phyloP scores from a whole-genome alignment of 2,888 invertebrate genomes.

The Amphiduros pacificus region DNA sequence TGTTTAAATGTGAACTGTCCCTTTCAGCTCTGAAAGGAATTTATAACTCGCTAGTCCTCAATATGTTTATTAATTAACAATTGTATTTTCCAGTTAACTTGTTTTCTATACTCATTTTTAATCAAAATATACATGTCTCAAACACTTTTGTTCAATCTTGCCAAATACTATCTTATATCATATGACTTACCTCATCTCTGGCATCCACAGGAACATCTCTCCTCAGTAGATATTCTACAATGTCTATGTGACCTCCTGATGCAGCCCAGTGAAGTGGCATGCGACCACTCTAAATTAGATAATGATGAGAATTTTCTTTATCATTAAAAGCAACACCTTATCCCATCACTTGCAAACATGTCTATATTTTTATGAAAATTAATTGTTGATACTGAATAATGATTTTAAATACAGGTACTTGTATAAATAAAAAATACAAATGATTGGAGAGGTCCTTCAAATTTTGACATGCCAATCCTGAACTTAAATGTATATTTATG shows the following conservation, averaged over 20 bases:
- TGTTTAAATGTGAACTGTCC: background rate
- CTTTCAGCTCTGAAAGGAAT: too few species aligned
- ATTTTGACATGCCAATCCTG: too few species aligned
- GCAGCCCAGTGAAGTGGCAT: constrained; percentile 82
- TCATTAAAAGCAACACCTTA: too few species aligned
- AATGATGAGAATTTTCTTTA: background rate
- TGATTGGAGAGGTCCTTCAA: too few species aligned
- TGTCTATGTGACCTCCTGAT: constrained; percentile 74
- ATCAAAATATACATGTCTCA: background rate
- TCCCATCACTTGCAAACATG: background rate
- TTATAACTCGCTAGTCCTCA: too few species aligned
- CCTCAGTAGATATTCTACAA: constrained; percentile 73
- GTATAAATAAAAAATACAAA: too few species aligned
- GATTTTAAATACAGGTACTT: too few species aligned
- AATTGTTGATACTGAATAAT: too few species aligned
- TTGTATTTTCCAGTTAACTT: background rate
- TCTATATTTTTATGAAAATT: background rate
- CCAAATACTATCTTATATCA: background rate
- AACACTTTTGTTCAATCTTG: background rate
- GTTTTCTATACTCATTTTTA: background rate
- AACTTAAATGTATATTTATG: too few species aligned
- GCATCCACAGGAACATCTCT: constrained; percentile 71
- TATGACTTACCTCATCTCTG: constrained; percentile 71
- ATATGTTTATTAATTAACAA: background rate
- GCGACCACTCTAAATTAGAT: constrained; percentile 58